phyloP scores from a whole-genome alignment of 2,797 vertebrate genomes.

The Mus spretus region DNA sequence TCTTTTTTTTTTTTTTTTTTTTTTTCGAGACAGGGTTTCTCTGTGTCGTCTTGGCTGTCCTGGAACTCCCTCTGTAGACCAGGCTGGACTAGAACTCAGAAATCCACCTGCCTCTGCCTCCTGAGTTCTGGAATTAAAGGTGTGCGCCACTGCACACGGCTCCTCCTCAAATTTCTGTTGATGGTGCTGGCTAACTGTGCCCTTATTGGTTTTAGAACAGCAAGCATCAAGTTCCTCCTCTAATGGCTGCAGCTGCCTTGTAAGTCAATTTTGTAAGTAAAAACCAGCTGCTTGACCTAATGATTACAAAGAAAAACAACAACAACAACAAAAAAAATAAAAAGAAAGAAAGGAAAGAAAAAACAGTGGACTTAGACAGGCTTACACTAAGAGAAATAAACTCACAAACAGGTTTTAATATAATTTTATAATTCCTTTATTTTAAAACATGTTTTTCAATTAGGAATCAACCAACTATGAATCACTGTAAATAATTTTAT shows the following conservation, averaged over 20 bases:
- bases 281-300: neutral
- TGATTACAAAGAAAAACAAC: neutral
- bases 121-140: too few relatives aligned
- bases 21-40: too few relatives aligned
- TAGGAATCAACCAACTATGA: neutral
- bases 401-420: neutral
- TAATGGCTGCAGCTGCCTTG: neutral
- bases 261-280: neutral
- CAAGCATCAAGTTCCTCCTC: neutral
- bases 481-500: neutral
- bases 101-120: too few relatives aligned
- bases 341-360: too few relatives aligned
- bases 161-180: neutral
- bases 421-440: neutral
- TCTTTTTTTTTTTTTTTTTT: too few relatives aligned
- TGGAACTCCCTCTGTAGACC: too few relatives aligned
- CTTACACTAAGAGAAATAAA: neutral
- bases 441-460: neutral
- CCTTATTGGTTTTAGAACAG: neutral
- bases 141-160: too few relatives aligned
- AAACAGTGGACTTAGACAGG: neutral
- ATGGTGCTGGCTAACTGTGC: neutral
- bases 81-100: too few relatives aligned
- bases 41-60: too few relatives aligned
- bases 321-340: too few relatives aligned